Evolutionary conservation across 2,888 invertebrate genomes (phyloP), one percentile per base, ranked within the genome.

Genomic region (Heliconius charithonia): DNA sequence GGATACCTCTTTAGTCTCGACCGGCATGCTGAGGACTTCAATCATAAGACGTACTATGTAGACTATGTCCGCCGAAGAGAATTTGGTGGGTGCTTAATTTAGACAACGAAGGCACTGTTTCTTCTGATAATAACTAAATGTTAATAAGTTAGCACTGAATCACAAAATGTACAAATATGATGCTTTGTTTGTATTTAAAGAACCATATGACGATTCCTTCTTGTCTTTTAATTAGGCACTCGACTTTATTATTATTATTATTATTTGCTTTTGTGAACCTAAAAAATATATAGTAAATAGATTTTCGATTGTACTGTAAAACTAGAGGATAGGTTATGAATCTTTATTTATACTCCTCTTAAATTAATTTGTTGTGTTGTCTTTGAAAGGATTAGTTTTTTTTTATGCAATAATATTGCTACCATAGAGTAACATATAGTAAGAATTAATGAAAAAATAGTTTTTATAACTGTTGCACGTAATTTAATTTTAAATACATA

Each of bases 31-130:
- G 93, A 91, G 87, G 94, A 94, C 90, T 89, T 93, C 91, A 90
- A 87, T 84, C 91, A 91, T 89, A 92, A 93, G 92, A 93, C 94
- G 91, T 93, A 92, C 90, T 95, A 90, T 92, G 90, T 95, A 94
- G 94, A 95, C 90, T 94, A 94, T 93, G 91, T 93, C 86, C 94
- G 93, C 90, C 91, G 90, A 89, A 89, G 94, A 91, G 92, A 94
- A 87, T 89, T 93, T 93, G 95, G 95, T 95, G 94, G 93, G 95
- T 94, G 94, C 93, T 94, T 93, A 93, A 92, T 90, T 92, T 91
- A 88, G 90, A 90, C 89, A 59, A 65, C 88, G 92, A 92, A 92
- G 92, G 91, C 92, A 92, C 92, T 82, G 65, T 74, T 84, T 87
- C 27, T 62, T 65, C 59, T 72, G 77, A 75, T 56, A 67, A 73